Percentiles rank a stretch among this genome's conserved stretches.
Conservation (phyloP, 2,113 vertebrate genomes). For the Egretta garzetta region DNA sequence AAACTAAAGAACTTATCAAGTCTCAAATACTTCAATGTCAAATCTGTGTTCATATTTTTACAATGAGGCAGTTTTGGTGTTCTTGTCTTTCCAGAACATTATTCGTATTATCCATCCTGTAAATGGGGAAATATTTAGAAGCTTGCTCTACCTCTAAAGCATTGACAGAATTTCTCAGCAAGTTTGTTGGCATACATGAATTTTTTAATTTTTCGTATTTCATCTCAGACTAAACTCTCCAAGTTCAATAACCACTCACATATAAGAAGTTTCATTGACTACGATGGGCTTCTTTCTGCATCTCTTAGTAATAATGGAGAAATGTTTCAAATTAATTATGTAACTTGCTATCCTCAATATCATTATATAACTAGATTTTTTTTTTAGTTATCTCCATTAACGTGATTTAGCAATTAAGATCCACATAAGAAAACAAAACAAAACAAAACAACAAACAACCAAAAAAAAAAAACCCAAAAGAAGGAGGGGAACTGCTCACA, state of each 20-base stretch:
- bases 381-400: neutral
- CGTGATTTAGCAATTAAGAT: neutral
- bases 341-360: neutral
- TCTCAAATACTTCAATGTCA: neutral
- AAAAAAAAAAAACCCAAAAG: neutral
- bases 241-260: neutral
- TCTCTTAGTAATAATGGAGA: neutral
- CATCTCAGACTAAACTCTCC: neutral
- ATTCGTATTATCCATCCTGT: neutral
- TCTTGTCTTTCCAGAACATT: neutral
- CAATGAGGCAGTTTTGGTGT: neutral
- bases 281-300: neutral
- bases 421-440: neutral
- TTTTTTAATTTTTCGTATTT: neutral
- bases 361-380: neutral
- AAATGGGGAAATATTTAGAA: neutral
- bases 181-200: neutral
- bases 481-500: neutral
- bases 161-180: neutral
- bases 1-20: neutral
- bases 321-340: neutral
- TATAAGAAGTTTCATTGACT: neutral
- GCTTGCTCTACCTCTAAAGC: neutral
- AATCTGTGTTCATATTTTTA: neutral
- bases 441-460: neutral